These are phyloP conservation scores for Acrossocheilus fasciatus DNA, from an alignment of 2,797 vertebrate species.

Conservation along the genomic window DNA sequence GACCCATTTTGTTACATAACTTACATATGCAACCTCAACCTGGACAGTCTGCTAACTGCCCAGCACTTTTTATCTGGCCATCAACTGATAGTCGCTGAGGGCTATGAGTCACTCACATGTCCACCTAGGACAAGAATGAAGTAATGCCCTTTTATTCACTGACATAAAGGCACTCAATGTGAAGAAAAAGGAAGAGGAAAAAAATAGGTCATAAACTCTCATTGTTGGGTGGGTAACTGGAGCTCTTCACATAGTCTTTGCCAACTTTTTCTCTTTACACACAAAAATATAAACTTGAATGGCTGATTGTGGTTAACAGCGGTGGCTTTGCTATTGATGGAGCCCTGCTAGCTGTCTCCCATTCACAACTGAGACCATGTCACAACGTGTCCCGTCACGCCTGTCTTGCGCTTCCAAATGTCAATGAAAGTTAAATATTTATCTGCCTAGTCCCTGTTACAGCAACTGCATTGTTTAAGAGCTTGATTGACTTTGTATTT, in stretches of 20 bases:
- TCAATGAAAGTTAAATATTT: conserved; percentile 55
- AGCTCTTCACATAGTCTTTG: conserved; percentile 48
- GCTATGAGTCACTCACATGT: conserved; percentile 65
- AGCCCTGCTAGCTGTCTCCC: conserved; percentile 42
- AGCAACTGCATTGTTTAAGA: conserved; percentile 32
- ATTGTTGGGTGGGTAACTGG: conserved; percentile 65
- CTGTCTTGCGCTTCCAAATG: conserved; percentile 39
- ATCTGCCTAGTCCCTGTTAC: conserved; percentile 24
- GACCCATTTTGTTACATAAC: neutral
- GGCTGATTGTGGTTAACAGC: conserved; percentile 48
- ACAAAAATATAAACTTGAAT: conserved; percentile 50
- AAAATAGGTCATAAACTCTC: conserved; percentile 60
- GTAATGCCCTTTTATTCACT: conserved; percentile 74
- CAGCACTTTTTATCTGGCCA: neutral
- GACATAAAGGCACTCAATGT: conserved; percentile 46
- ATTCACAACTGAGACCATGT: conserved; percentile 35
- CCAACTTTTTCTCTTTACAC: conserved; percentile 62
- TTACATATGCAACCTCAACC: neutral
- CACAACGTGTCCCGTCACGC: conserved; percentile 51
- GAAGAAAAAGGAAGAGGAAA: conserved; percentile 33
- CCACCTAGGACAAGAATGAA: conserved; percentile 66
- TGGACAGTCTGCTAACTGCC: neutral
- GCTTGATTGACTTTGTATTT: conserved; percentile 22
- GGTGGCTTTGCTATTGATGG: conserved; percentile 49
- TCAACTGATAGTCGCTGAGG: conserved; percentile 38